Conservation (phyloP, 2,797 vertebrate species). For the Phylloscopus collybita region DNA sequence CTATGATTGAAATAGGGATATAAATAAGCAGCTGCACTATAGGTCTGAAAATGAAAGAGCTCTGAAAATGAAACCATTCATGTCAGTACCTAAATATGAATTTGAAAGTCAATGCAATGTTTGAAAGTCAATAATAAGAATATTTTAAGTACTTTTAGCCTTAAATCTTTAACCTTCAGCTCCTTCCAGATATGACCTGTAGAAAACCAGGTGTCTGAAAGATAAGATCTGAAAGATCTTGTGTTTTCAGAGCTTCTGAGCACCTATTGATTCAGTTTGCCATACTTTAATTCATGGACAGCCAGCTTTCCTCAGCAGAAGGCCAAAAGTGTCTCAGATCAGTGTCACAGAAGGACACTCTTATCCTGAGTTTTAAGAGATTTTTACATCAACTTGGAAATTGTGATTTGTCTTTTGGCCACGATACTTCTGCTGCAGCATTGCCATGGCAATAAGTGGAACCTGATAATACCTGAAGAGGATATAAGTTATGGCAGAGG, state of each 20-base stretch:
- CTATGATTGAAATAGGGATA: not conserved
- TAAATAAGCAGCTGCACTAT: not conserved
- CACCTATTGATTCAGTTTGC: not conserved
- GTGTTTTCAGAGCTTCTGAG: not conserved
- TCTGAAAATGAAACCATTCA: not conserved
- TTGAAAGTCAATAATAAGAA: not conserved
- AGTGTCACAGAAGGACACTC: not conserved
- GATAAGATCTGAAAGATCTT: not conserved
- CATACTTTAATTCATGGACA: not conserved
- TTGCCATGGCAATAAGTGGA: not conserved
- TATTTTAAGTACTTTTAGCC: not conserved
- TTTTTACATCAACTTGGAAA: not conserved
- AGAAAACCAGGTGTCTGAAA: not conserved
- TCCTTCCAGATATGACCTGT: not conserved
- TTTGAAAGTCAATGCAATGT: not conserved
- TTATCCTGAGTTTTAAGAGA: not conserved
- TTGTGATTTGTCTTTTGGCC: not conserved
- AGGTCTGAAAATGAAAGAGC: not conserved
- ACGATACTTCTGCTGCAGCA: not conserved
- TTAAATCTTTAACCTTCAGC: not conserved
- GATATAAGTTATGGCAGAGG: not conserved
- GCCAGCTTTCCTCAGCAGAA: not conserved
- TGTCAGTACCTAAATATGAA: not conserved
- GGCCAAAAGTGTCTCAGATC: not conserved
- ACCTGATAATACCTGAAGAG: not conserved